Evolutionary conservation across 1,140 invertebrate genomes (phyloP), one percentile per base, ranked within the genome.

Genomic region (Listronotus bonariensis): DNA sequence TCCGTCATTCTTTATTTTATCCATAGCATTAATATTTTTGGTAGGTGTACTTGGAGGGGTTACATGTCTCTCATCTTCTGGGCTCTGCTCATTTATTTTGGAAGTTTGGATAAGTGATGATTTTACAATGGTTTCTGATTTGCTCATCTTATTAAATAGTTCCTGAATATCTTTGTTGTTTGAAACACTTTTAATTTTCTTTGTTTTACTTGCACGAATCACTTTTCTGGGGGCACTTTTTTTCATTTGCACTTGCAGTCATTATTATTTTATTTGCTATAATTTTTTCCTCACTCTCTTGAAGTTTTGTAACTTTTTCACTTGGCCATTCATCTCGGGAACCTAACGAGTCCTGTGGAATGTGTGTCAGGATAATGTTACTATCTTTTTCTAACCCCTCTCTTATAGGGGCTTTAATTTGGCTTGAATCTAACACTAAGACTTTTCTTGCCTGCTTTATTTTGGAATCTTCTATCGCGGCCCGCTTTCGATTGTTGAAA

Each of bases 401-500:
- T 48, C 61, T 45, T 45, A 15, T 9, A 42, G 32, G 14, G 14
- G 38, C 36, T 31, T 18, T 40, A 40, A 49, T 40, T 38, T 54
- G 49, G 26, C 36, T 48, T 31, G 38, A 54, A 62, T 85, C 80
- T 54, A 82, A 72, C 68, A 85, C 80, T 58, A 84, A 81, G 70
- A 89, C 79, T 77, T 87, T 85, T 72, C 80, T 85, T 67, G 82
- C 81, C 65, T 85, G 82, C 36, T 83, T 83, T 66, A 77, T 80
- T 40, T 81, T 78, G 15, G 85, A 77, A 69, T 89, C 87, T 48
- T 89, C 87, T n/a, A 79, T 75, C 12, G 86, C 87, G 49, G 83
- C 81, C 65, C 88, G 82, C 78, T 90, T 90, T 73, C 88, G 83
- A 67, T 84, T 85, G 77, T 84, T 86, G 77, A 88, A 89, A 79